Conservation (phyloP, 2,113 vertebrate species). For the Rutilus rutilus region DNA sequence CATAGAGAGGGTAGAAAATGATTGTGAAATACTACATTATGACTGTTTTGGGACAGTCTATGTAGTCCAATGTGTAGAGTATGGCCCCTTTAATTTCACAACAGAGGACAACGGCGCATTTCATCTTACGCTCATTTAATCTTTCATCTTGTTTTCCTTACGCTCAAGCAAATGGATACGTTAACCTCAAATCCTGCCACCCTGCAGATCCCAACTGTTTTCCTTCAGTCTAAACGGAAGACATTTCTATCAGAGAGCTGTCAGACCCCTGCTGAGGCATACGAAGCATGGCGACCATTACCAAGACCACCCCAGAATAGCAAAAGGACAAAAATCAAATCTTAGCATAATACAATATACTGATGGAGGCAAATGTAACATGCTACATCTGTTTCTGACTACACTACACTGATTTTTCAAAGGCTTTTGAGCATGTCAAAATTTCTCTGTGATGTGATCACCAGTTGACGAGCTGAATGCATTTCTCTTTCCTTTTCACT, state of each 20-base stretch:
- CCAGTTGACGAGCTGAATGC: constrained; percentile 17
- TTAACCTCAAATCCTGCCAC: constrained; percentile 12
- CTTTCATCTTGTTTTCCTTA: not conserved
- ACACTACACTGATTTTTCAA: constrained; percentile 43
- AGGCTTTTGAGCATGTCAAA: constrained; percentile 34
- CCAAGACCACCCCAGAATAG: constrained; percentile 35
- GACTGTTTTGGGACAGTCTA: not conserved
- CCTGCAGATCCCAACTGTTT: constrained; percentile 27
- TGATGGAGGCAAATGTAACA: constrained; percentile 23
- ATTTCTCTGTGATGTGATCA: constrained; percentile 30
- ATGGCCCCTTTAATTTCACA: not conserved
- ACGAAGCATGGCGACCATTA: constrained; percentile 12
- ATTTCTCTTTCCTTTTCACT: not conserved
- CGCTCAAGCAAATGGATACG: not conserved
- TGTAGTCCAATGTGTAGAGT: not conserved
- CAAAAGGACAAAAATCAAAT: constrained; percentile 28
- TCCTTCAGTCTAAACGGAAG: constrained; percentile 15
- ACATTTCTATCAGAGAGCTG: constrained; percentile 43
- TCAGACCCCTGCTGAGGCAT: constrained; percentile 36
- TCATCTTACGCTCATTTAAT: not conserved
- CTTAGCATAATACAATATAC: constrained; percentile 15
- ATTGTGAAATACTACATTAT: not conserved
- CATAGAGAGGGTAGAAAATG: not conserved
- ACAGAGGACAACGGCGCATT: not conserved
- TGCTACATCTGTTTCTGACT: constrained; percentile 37